Evolutionary conservation across 2,797 vertebrate genomes (phyloP), one percentile per base, ranked within the genome.

Genomic region (Nothura maculosa): DNA sequence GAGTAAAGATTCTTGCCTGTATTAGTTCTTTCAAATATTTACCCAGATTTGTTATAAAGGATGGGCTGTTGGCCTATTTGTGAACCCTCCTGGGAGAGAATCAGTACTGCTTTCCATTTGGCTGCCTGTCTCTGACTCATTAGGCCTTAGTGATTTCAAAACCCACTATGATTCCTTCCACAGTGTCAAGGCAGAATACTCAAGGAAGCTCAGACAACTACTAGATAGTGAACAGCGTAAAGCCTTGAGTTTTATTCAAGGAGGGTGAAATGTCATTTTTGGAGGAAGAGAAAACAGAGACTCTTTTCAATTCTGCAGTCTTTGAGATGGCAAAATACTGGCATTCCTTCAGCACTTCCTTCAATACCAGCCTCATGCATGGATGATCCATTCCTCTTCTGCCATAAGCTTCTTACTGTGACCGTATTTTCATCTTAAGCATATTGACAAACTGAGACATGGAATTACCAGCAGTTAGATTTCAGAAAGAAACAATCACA

Each of bases 71-170:
- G 67, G 34, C 61, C 76, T 85, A 34, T 55, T 74, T 69, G 27
- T 81, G 64, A 64, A 28, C 5, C 3, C 36, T 7, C 4, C 0
- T 19, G 21, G 47, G 36, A 18, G 4, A 77, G 12, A 30, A 73
- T 55, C 42, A 42, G 19, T 21, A 34, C 62, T 78, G 57, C 4
- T 77, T 30, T 62, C 48, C 66, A 68, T 85, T 55, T 91, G 75
- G 55, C 12, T 88, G 17, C 45, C 85, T 14, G 50, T 74, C 55
- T 88, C 69, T 78, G 76, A 78, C 61, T 30, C 73, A 24, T 40
- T 43, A 81, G 70, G 34, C 34, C 55, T 50, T 66, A 61, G 76
- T 88, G 85, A 55, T n/a, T 66, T 88, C 74, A 91, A 91, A 74
- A 21, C 36, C 60, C 54, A 27, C 27, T 68, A 48, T 81, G 16